These are phyloP conservation scores for Danio tinwini DNA, from an alignment of 2,797 vertebrate species.

Conservation along the genomic window DNA sequence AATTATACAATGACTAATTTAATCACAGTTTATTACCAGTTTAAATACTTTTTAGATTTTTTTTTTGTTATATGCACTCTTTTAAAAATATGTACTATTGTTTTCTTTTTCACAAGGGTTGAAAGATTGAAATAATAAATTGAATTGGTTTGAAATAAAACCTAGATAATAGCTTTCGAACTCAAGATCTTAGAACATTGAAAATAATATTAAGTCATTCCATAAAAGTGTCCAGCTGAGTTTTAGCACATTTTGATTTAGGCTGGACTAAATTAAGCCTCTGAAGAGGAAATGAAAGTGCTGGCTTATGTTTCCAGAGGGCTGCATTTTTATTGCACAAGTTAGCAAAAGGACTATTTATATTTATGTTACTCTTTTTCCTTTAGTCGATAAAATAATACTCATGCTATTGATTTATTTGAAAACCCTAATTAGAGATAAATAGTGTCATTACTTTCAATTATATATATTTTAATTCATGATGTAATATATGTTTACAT, in stretches of 20 bases:
- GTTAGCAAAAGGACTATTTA: neutral
- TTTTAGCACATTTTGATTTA: constrained; percentile 36
- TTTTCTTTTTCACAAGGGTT: neutral
- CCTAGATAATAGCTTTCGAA: no score
- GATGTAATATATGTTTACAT: neutral
- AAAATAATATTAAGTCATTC: neutral
- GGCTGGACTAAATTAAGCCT: constrained; percentile 30
- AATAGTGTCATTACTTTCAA: neutral
- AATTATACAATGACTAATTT: no score
- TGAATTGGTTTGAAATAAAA: no score
- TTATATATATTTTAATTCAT: neutral
- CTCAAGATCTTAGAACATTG: neutral
- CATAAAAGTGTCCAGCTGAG: neutral
- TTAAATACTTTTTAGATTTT: no score
- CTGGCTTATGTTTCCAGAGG: constrained; percentile 44
- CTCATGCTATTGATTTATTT: neutral
- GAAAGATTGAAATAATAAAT: no score
- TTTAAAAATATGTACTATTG: neutral
- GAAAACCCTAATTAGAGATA: neutral
- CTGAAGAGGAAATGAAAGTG: constrained; percentile 47
- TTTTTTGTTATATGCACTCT: neutral
- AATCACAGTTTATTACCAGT: no score
- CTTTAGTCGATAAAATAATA: neutral
- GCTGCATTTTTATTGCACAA: constrained; percentile 16
- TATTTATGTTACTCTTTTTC: neutral